Base-by-base conservation (phyloP, 92 coral and sea anemone genomes). In the Pocillopora meandrina region DNA sequence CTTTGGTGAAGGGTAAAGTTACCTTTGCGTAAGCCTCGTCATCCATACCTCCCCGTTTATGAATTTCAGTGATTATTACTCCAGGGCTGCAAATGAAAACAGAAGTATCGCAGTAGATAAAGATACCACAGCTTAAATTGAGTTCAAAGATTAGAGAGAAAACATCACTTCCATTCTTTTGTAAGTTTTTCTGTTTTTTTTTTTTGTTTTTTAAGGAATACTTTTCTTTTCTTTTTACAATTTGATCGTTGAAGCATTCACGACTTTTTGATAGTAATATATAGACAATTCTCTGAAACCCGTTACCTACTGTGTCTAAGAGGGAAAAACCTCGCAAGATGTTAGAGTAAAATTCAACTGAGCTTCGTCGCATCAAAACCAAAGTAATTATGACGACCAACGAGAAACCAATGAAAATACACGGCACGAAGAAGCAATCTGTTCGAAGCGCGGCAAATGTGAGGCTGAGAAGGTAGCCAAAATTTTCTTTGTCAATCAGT, bases 11-110 rank as follows among this genome's bases (percentile, higher is more conserved):
- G 23, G n/a, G 21, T n/a, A 9, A 18, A 82, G 78, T 56, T 63
- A 90, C 95, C 90, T 92, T 84, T 59, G 91, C 84, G 59, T 86
- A 92, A 35, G 88, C 87, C 79, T 87, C 86, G 61, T 92, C 91
- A 65, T 90, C 82, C 71, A 92, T 84, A 36, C 93, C 93, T 31
- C 95, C 95, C 17, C 95, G 81, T 61, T 87, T 90, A 59, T 92
- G 95, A 21, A 92, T 86, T 60, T 86, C 93, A 47, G 95, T 86
- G 26, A 65, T 76, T 9, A 80, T 90, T 64, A 90, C 91, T 15
- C 95, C 95, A 67, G 95, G 95, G 72, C 95, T 92, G 80, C 23
- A 56, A 75, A 34, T 36, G 17, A 64, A 58, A 68, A 56, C 42
- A 31, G 12, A 52, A 26, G 31, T 26, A 26, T 26, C 31, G 1